Percentiles rank a stretch among this genome's conserved stretches.
Evolutionary conservation across 2,797 vertebrate genomes (phyloP).

Genomic region (Amazona ochrocephala): DNA sequence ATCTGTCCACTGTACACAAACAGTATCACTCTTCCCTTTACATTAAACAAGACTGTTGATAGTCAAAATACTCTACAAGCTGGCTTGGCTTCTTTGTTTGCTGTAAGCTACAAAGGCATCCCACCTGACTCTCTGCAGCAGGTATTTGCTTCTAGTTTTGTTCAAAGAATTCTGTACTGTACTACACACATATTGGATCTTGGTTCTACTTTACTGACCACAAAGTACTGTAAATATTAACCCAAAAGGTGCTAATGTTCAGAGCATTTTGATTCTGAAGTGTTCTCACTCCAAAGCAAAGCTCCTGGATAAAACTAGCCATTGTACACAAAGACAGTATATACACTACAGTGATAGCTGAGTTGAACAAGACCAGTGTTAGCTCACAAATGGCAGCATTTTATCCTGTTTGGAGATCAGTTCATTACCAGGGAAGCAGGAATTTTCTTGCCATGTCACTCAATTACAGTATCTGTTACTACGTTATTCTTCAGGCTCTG

Average conservation of each 20-base stretch:
- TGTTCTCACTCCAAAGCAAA: neutral
- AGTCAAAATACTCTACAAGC: conserved; percentile 26
- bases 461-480: neutral
- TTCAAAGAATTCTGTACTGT: neutral
- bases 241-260: neutral
- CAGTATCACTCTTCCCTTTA: neutral
- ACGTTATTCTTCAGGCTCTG: neutral
- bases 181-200: neutral
- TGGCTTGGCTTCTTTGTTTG: conserved; percentile 47
- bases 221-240: neutral
- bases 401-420: neutral
- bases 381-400: neutral
- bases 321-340: neutral
- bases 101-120: neutral
- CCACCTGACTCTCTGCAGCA: neutral
- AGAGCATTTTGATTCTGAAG: neutral
- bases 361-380: neutral
- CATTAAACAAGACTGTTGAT: conserved; percentile 33
- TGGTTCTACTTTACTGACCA: neutral
- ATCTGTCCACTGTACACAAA: neutral
- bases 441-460: neutral
- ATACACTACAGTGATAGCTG: neutral
- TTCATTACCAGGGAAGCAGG: neutral
- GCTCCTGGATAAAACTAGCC: neutral
- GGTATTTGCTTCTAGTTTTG: neutral